These are phyloP conservation scores for Himantopus leucocephalus DNA, from an alignment of 2,113 vertebrate species.

Conservation along the genomic window DNA sequence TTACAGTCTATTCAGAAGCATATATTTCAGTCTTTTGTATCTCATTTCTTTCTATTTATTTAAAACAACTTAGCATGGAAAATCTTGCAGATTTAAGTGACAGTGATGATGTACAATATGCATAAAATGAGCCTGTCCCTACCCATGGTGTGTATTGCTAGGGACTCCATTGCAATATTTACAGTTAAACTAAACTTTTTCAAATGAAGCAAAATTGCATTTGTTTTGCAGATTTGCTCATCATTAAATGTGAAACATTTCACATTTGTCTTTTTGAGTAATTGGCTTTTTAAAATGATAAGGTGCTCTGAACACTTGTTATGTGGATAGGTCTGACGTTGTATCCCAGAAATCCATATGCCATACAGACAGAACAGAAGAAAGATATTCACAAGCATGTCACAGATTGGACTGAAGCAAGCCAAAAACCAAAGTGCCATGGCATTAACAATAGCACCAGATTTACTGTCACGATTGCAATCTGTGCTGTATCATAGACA, in stretches of 20 bases:
- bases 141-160: slow-evolving; percentile 79
- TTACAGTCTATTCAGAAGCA: slow-evolving; percentile 81
- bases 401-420: slow-evolving; percentile 89
- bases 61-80: slow-evolving; percentile 79
- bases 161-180: slow-evolving; percentile 86
- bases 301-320: slow-evolving; percentile 89
- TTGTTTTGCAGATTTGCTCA: slow-evolving; percentile 87
- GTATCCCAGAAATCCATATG: slow-evolving; percentile 92
- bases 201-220: slow-evolving; percentile 83
- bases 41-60: slow-evolving; percentile 86
- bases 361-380: slow-evolving; percentile 91
- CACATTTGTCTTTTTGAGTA: slow-evolving; percentile 89
- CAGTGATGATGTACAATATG: slow-evolving; percentile 85
- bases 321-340: slow-evolving; percentile 88
- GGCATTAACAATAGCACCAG: slow-evolving; percentile 90
- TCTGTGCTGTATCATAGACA: slow-evolving; percentile 90
- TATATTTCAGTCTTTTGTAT: slow-evolving; percentile 83
- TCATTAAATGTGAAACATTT: slow-evolving; percentile 89
- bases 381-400: slow-evolving; percentile 90
- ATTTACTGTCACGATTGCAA: slow-evolving; percentile 92
- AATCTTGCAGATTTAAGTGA: slow-evolving; percentile 84
- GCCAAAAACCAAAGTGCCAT: slow-evolving; percentile 90
- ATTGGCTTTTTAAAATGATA: slow-evolving; percentile 90
- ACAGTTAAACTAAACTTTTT: slow-evolving; percentile 86
- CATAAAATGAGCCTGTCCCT: slow-evolving; percentile 81